Conservation (phyloP, 1,140 invertebrate species). For the Micrasema longulum region DNA sequence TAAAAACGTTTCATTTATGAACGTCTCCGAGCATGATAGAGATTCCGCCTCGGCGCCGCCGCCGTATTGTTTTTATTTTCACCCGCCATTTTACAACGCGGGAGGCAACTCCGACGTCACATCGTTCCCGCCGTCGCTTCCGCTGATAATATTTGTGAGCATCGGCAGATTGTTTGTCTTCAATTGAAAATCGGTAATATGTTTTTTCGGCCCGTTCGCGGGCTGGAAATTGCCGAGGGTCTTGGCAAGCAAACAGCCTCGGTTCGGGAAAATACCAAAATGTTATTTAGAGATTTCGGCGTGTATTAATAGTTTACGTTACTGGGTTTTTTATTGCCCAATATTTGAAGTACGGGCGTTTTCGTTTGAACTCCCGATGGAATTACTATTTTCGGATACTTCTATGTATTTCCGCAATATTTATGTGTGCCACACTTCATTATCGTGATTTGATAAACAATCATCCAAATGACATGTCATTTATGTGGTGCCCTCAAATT, state of each 20-base stretch:
- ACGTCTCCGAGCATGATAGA: constrained; percentile 20
- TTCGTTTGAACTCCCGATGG: too few relatives aligned
- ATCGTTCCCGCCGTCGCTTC: constrained; percentile 17
- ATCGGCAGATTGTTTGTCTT: constrained; percentile 48
- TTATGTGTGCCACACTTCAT: too few relatives aligned
- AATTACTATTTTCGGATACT: too few relatives aligned
- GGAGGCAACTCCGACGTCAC: constrained; percentile 8
- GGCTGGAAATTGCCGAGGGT: constrained; percentile 14
- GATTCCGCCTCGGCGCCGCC: constrained; percentile 11
- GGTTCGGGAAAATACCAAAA: neutral
- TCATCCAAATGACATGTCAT: too few relatives aligned
- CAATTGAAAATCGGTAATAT: constrained; percentile 44
- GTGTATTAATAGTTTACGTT: too few relatives aligned
- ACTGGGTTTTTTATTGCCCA: too few relatives aligned
- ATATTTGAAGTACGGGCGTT: too few relatives aligned
- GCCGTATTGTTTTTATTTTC: constrained; percentile 32
- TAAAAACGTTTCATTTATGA: constrained; percentile 39
- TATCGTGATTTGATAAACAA: too few relatives aligned
- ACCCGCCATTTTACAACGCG: constrained; percentile 14
- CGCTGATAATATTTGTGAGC: constrained; percentile 46
- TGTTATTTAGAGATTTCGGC: neutral
- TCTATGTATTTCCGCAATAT: too few relatives aligned
- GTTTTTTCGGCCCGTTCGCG: constrained; percentile 27
- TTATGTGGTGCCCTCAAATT: too few relatives aligned
- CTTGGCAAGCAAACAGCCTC: neutral